Base-by-base conservation (phyloP, 2,113 vertebrate species). In the Canis aureus region DNA sequence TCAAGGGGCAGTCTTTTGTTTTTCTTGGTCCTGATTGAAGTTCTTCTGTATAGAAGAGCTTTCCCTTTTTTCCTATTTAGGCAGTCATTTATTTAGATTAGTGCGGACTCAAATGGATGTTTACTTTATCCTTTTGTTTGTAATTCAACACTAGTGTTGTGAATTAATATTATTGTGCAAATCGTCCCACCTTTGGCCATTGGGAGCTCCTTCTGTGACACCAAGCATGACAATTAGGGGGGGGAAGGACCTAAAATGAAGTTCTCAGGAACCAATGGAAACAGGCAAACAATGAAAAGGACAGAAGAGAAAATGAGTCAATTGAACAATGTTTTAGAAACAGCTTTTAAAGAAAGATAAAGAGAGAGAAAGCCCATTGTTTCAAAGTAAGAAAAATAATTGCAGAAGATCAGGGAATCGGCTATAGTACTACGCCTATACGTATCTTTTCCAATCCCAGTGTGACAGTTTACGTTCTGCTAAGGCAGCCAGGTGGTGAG, bases 51-150 rank as follows among this genome's bases (percentile, higher is more conserved):
- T 23, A 29, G 7, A 88, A 64, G 43, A 66, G 17, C n/a, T 67
- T 89, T 55, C 73, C 43, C 55, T 89, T 91, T 74, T 51, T 49
- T 71, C 67, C 59, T 92, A 80, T 78, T 89, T 86, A 53, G 7
- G 74, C 25, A 43, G 38, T 86, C 94, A 91, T 55, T 97, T 94
- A 96, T 73, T 91, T 90, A 80, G 60, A 93, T 35, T 49, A 83
- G 27, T 67, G 43, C 4, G 32, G 38, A 59, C 49, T 69, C 53
- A 62, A n/a, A 35, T 71, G 49, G 53, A 49, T 87, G 59, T 92
- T 84, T 82, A 82, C 86, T 96, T 88, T 85, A 35, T 76, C 81
- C 76, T 87, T 83, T 78, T 12, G 27, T 62, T 95, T 95, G 55
- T 62, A 84, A 67, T 71, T 29, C 93, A 88, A 20, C 60, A 51